Evolutionary conservation across 2,888 invertebrate species (phyloP), one percentile per base, ranked within the genome.

Genomic region (Agrotis segetum): DNA sequence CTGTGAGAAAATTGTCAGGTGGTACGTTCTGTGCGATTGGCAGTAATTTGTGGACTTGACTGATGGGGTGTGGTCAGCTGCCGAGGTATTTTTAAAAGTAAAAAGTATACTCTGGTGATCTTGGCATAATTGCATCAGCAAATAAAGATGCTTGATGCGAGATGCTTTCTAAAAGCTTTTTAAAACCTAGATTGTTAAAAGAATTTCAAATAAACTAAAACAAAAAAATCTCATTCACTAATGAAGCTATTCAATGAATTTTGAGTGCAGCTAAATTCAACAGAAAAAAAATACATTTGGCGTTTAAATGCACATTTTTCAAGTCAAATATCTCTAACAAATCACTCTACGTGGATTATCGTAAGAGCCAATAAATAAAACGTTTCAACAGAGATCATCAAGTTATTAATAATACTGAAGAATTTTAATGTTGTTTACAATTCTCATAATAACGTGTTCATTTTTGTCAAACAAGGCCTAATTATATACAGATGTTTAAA

Each of bases 361-460:
- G 29, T 60, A 53, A 78, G 53, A 78, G 55, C 24, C 29, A 62
- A 59, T 63, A 44, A 59, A 62, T 49, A 50, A 46, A 59, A 63
- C 58, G 44, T 50, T 44, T 44, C 55, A 46, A 34, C 14, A 17
- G 55, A 62, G 47, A 82, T 74, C 55, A 78, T 34, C 14, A 0
- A 3, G 55, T 19, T 14, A 82, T 70, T 65, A 70, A 74, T 52
- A 16, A 52, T 50, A 24, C 19, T 60, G 11, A 50, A 56, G 61
- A 77, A 70, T 75, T 11, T 73, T 62, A 69, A 81, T 69, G 62
- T 46, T 81, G 58, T 76, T 77, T 62, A 59, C n/a, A 74, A 24
- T 44, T 21, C 7, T n/a, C n/a, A n/a, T 40, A 47, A 50, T 21
- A 40, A 40, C 1, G 40, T 44, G 14, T 49, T 21, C 21, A 2